Base-by-base conservation (phyloP, 2,113 vertebrate genomes). In the Pteruthius melanotis region DNA sequence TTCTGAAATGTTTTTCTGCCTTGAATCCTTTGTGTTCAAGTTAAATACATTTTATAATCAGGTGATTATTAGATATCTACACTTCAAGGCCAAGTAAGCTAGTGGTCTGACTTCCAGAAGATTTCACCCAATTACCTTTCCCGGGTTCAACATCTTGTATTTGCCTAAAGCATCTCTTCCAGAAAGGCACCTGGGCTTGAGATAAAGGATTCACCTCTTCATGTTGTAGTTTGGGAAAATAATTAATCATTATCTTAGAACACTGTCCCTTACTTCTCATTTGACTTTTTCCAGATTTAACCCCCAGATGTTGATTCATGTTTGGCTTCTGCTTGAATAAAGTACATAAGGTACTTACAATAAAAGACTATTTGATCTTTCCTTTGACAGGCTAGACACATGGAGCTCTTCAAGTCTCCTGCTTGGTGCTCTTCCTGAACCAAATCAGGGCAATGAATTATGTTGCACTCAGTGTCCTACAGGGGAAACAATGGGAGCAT, bases 371-470 rank as follows among this genome's bases (percentile, higher is more conserved):
- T 76, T 90, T 10, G 15, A 10, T 85, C 74, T 94, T 89, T 40
- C 50, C 66, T 87, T 85, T 90, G 90, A 83, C 84, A 94, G 63
- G 19, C 39, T 95, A 91, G 93, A 87, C 74, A 95, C 72, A 94
- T 69, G 74, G 91, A 95, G 78, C 63, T 95, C 81, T 87, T 85
- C 70, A 91, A 82, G 45, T 26, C 49, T 87, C 74, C 50, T 3
- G 2, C 78, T 87, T 69, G 66, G 39, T 94, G 57, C 63, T 91
- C 59, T 35, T 69, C 81, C 80, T 66, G 54, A 94, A 74, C 45
- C 4, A 15, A 42, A 83, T 59, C 76, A 78, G 20, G 54, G 66
- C 70, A 53, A 27, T 2, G 1, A 85, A 68, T 94, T 60, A 11
- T 28, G 37, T 37, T 56, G 82, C 49, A n/a, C 68, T 23, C 47